These are phyloP conservation scores for Trissolcus japonicus DNA, from an alignment of 2,888 invertebrate genomes.

Conservation along the genomic window DNA sequence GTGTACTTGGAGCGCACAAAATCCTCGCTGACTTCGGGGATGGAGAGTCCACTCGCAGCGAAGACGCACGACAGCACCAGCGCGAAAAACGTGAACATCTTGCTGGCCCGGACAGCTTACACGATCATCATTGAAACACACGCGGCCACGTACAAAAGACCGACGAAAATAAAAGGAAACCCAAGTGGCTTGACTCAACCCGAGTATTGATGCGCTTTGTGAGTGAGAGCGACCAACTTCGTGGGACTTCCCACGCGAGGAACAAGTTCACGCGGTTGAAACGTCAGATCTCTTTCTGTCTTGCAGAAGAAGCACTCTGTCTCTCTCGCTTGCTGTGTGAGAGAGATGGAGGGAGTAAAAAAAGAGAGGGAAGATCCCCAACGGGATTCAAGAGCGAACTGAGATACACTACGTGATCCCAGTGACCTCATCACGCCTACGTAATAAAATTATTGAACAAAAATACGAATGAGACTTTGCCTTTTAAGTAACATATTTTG, in stretches of 20 bases:
- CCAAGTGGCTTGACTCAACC: background rate
- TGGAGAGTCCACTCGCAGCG: background rate
- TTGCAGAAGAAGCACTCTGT: background rate
- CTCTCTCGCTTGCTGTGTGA: too few species aligned
- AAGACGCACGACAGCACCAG: background rate
- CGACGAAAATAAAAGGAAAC: background rate
- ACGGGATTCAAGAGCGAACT: too few species aligned
- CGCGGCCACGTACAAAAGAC: background rate
- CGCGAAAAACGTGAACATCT: slow-evolving; percentile 1
- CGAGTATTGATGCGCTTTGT: slow-evolving; percentile 4
- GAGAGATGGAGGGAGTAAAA: too few species aligned
- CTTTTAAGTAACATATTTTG: too few species aligned
- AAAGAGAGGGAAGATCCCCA: too few species aligned
- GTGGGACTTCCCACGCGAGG: slow-evolving; percentile 2
- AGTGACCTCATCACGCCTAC: too few species aligned
- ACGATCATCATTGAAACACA: background rate
- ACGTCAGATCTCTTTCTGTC: background rate
- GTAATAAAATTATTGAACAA: too few species aligned
- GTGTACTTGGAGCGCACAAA: slow-evolving; percentile 78
- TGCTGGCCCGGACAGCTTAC: background rate
- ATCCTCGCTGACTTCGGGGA: slow-evolving; percentile 58
- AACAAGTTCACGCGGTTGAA: background rate
- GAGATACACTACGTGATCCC: too few species aligned
- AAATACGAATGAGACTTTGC: too few species aligned
- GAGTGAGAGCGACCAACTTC: background rate